Conservation (phyloP, 1,140 invertebrate genomes). For the Atta colombica region DNA sequence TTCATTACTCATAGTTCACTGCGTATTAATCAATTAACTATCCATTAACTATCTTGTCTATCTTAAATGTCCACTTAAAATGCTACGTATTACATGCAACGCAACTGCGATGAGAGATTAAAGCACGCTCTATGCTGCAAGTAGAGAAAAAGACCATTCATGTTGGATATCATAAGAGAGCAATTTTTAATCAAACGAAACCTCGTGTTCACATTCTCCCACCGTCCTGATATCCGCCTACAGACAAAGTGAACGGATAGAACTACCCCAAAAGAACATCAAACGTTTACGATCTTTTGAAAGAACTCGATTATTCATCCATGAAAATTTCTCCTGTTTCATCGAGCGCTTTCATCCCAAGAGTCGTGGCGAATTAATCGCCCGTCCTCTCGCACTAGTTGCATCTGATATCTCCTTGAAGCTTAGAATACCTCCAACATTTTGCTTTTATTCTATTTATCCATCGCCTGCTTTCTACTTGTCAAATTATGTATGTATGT, state of each 20-base stretch:
- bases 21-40: not conserved
- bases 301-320: constrained; percentile 59
- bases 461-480: not conserved
- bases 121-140: not conserved
- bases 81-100: not conserved
- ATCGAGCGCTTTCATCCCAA: constrained; percentile 42
- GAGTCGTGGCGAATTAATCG: constrained; percentile 54
- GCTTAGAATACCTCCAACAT: constrained; percentile 3
- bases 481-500: not conserved
- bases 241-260: constrained; percentile 37
- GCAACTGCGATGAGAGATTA: constrained; percentile 25
- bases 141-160: constrained; percentile 27
- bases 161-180: constrained; percentile 36
- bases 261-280: constrained; percentile 55
- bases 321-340: constrained; percentile 56
- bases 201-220: not conserved
- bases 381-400: not conserved
- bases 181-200: constrained; percentile 63
- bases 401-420: constrained; percentile 24
- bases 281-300: constrained; percentile 56
- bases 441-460: not conserved
- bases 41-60: not conserved
- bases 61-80: constrained; percentile 15
- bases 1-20: not conserved
- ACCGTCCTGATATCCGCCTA: not conserved